Evolutionary conservation across 2,888 invertebrate species (phyloP), one percentile per base, ranked within the genome.

Genomic region (Schizaphis graminum): DNA sequence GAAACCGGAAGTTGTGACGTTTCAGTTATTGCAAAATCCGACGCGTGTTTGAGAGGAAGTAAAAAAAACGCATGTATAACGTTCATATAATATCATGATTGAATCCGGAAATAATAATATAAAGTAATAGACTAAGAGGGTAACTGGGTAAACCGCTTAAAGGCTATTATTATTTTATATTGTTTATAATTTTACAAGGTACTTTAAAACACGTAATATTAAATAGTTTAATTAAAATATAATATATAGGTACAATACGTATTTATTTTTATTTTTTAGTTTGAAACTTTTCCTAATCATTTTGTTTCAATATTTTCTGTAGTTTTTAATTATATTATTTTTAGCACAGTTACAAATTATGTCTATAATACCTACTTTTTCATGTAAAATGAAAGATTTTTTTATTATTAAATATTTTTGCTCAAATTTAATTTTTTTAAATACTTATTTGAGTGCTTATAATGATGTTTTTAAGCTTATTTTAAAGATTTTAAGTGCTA

Each of bases 1-100:
- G 61, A 94, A 90, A 90, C 94, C 49, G 94, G 94, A 94, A 94
- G 94, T 94, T 91, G 90, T 94, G 94, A 94, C 94, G 94, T 94
- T 91, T 92, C 67, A 49, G 47, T 90, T 67, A 91, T 86, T 91
- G 94, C 94, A 57, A 94, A 94, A 94, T 91, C 61, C 91, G 94
- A 87, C 94, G 86, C 94, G 94, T 94, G 94, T 91, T 94, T 44
- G 94, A 94, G 67, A 91, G 94, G 94, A 91, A 94, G 91, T 94
- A 21, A 56, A 86, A 89, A 90, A 47, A 86, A 49, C 3, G 77
- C 24, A 26, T 88, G 89, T 61, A 41, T 41, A n/a, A 16, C 44
- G 56, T 93, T 28, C 49, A 47, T 35, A 57, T 61, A 53, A 67
- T 90, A 77, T 44, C 28, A 90, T 49, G 85, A 53, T 67, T 35